Percentiles rank a stretch among this genome's conserved stretches.
Conservation (phyloP, 2,113 vertebrate species). For the Motacilla tschutschensis region DNA sequence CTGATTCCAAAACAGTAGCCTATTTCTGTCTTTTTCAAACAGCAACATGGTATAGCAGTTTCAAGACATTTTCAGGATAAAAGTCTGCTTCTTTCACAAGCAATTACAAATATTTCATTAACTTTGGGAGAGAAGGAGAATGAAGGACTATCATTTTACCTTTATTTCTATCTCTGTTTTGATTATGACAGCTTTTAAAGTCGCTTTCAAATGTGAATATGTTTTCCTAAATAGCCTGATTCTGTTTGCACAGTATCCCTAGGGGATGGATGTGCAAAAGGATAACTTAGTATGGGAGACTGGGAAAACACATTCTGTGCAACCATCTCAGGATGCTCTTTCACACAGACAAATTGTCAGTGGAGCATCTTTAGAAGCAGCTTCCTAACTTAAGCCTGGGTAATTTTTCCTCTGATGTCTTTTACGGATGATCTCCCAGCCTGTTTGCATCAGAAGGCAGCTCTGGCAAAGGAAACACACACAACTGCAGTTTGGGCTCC, state of each 20-base stretch:
- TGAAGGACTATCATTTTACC: not conserved
- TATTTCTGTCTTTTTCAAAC: not conserved
- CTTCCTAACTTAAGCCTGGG: not conserved
- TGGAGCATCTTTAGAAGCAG: not conserved
- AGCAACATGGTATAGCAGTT: not conserved
- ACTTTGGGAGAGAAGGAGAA: not conserved
- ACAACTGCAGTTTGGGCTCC: not conserved
- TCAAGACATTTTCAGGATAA: not conserved
- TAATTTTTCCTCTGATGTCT: not conserved
- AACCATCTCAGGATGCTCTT: not conserved
- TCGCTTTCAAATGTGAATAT: not conserved
- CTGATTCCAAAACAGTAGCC: not conserved
- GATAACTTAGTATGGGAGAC: rapidly evolving
- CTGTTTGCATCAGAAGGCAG: not conserved
- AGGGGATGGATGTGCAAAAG: not conserved
- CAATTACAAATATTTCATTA: not conserved
- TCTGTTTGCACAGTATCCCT: not conserved
- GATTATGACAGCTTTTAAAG: not conserved
- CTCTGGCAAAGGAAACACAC: rapidly evolving
- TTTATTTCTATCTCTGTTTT: not conserved
- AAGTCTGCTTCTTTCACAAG: not conserved
- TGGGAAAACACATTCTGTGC: not conserved
- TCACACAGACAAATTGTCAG: not conserved
- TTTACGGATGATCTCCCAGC: not conserved
- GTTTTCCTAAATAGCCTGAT: not conserved